These are phyloP conservation scores for Enteromius treurensis DNA, from an alignment of 2,797 vertebrate genomes.

Conservation along the genomic window DNA sequence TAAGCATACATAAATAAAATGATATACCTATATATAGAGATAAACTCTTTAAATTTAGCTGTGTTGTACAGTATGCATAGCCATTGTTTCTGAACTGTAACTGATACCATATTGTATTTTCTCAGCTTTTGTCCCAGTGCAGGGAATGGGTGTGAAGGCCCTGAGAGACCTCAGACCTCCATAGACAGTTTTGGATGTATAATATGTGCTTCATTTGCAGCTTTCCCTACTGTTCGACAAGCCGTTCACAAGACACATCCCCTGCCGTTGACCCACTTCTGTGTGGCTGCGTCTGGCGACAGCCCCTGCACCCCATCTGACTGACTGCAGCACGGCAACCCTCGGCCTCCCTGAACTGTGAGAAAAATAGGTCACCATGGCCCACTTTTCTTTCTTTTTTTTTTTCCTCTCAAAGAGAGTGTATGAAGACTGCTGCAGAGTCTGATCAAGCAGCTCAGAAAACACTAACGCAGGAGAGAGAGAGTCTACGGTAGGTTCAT, in stretches of 20 bases:
- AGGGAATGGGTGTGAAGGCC: background rate
- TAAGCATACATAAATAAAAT: background rate
- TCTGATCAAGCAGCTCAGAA: constrained; percentile 66
- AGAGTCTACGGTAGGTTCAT: constrained; percentile 58
- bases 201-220: constrained; percentile 82
- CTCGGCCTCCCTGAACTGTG: constrained; percentile 83
- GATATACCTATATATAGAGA: background rate
- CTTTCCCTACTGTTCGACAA: constrained; percentile 78
- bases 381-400: constrained; percentile 75
- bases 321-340: constrained; percentile 80
- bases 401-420: constrained; percentile 64
- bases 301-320: constrained; percentile 79
- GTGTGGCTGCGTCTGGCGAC: constrained; percentile 77
- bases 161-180: constrained; percentile 68
- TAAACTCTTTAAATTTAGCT: background rate
- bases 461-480: constrained; percentile 53
- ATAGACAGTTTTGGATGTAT: constrained; percentile 73
- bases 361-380: constrained; percentile 84
- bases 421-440: constrained; percentile 75
- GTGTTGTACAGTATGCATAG: background rate
- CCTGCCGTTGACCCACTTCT: constrained; percentile 81
- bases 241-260: constrained; percentile 80
- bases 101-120: background rate
- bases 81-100: constrained; percentile 21
- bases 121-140: background rate